Evolutionary conservation across 1,140 invertebrate species (phyloP), one percentile per base, ranked within the genome.

Genomic region (Leucophenga varia): DNA sequence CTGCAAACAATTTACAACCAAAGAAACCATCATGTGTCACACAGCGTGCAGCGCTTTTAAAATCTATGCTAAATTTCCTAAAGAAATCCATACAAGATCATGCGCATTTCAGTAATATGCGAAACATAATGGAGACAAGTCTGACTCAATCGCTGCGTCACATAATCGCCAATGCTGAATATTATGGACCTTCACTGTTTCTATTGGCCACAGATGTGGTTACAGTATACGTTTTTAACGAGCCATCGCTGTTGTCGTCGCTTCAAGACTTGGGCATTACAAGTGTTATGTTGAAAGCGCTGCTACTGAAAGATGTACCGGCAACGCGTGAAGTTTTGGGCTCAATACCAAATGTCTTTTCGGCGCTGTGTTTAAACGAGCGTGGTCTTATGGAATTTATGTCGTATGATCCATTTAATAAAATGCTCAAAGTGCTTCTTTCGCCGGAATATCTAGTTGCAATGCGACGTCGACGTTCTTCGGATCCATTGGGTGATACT

Each of bases 141-240:
- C 74, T 95, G 31, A 92, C 92, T 1, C 81, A 81, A 28, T 89
- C 91, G 3, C 68, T 95, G 14, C 89, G 90, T 55, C 91, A 95
- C 67, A 92, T 95, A 30, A 93, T 95, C 42, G 91, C 90, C 52
- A 95, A 95, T 79, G 88, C 91, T 0, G 90, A 95, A 64, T 95
- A 94, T 74, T 95, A 94, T 73, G 92, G 93, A 3, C 86, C 91
- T 6, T 93, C 91, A 4, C 74, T 95, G 34, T 93, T 95, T 74
- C 76, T 93, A 14, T 76, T 94, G n/a, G 92, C 91, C 17, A 91
- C 90, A 1, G 90, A 94, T 77, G 88, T 95, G 16, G 91, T 95
- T 10, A 93, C 92, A 3, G 91, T 93, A 4, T 95, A 93, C 63
- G 90, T 95, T 9, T 95, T 93, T 76, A 93, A 95, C 81, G 93